Percentiles rank a stretch among this genome's conserved stretches.
phyloP scores from a whole-genome alignment of 2,888 invertebrate species.

The Xylota sylvarum region DNA sequence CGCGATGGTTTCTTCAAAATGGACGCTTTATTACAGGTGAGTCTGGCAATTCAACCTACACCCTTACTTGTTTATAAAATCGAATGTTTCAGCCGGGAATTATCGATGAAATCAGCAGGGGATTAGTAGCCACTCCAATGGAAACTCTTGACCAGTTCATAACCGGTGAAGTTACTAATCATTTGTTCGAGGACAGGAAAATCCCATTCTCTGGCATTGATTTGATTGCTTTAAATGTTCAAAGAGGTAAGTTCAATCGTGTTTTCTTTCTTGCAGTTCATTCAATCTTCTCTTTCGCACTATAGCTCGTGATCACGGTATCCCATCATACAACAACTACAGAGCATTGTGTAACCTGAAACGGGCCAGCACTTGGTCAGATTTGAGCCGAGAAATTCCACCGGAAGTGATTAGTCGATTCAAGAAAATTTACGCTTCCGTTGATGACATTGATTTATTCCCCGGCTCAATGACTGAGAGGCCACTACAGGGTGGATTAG shows the following conservation, averaged over 20 bases:
- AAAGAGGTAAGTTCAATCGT: conserved; percentile 86
- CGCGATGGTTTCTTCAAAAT: conserved; percentile 96
- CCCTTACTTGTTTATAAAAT: not conserved
- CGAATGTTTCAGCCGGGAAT: conserved; percentile 87
- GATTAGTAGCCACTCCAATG: conserved; percentile 95
- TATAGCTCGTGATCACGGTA: conserved; percentile 92
- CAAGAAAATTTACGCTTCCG: conserved; percentile 93
- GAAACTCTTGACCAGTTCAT: conserved; percentile 97
- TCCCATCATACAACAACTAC: conserved; percentile 96
- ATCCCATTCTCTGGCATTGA: conserved; percentile 97
- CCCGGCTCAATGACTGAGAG: conserved; percentile 97
- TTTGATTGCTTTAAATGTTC: conserved; percentile 95
- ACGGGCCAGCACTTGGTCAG: conserved; percentile 93
- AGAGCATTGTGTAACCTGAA: conserved; percentile 95
- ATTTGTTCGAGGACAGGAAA: conserved; percentile 95
- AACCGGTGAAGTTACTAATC: conserved; percentile 97
- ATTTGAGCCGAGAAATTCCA: conserved; percentile 94
- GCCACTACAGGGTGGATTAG: conserved; percentile 94
- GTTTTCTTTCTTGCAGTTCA: not conserved
- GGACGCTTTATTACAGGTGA: conserved; percentile 88
- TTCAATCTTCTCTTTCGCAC: not conserved
- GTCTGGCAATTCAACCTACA: not conserved
- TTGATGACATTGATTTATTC: conserved; percentile 98
- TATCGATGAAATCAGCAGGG: conserved; percentile 94
- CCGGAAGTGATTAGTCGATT: conserved; percentile 92